Evolutionary conservation across 2,113 vertebrate genomes (phyloP), one percentile per base, ranked within the genome.

Genomic region (Ophiodon elongatus): DNA sequence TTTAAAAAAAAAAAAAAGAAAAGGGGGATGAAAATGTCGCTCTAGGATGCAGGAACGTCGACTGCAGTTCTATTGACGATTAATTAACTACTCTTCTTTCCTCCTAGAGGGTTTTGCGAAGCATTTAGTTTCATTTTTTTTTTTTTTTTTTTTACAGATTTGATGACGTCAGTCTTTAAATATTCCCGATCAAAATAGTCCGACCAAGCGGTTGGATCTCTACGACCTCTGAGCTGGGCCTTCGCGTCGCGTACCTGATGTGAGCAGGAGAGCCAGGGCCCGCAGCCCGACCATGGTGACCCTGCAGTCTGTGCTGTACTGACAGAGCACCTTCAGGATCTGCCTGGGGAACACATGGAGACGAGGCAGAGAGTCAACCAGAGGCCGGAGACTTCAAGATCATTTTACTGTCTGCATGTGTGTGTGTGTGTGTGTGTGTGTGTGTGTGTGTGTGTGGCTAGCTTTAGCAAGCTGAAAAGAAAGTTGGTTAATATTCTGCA

Each of bases 271-370:
- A 43, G 96, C 96, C 93, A 99, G 94, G 15, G 95, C 94, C 93
- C 95, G 94, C 13, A 99, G 94, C 59, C 96, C 97, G 60, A 95
- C 86, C 77, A 91, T 83, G 73, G 94, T 93, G 74, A 99, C 93
- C 29, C 80, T 92, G 25, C 89, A 9, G 83, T 97, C 96, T 77
- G 91, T 57, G 69, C 93, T 93, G 93, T 97, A 95, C 76, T 93
- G 47, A 8, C 93, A 91, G 9, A 99, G 91, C 80, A 96, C 96
- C 91, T 96, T 97, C 87, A 99, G 94, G 92, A 99, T 95, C 87
- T 97, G 95, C 79, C 98, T 99, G 88, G 43, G 95, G 91, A 76
- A 87, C 64, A 87, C 29, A 86, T 3, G 17, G 54, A 27, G 0
- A 73, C 10, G 10, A 80, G 1, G 10, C 1, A 29, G 23, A 68